Percentiles rank a stretch among this genome's conserved stretches.
phyloP scores from a whole-genome alignment of 2,113 vertebrate species.

The Heterotilapia buettikoferi region DNA sequence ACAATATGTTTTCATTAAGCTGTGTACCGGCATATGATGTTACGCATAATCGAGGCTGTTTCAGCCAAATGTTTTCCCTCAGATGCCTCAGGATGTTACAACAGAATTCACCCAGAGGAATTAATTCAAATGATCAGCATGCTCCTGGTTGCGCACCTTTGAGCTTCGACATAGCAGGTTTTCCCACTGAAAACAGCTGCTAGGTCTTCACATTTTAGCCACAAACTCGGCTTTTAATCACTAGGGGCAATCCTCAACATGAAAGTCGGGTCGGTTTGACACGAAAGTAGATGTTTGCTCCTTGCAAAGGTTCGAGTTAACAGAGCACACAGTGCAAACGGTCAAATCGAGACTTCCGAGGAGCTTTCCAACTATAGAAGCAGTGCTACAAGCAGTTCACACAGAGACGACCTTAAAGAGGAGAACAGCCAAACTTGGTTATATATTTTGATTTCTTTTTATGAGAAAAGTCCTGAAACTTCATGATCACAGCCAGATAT shows the following conservation, averaged over 20 bases:
- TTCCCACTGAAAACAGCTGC: not conserved
- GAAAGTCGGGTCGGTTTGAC: not conserved
- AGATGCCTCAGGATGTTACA: not conserved
- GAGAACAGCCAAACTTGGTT: not conserved
- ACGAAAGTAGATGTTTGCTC: not conserved
- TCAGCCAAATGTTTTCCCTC: not conserved
- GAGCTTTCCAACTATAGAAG: not conserved
- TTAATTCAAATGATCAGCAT: not conserved
- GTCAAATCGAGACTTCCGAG: not conserved
- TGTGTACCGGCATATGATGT: not conserved
- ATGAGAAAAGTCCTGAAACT: not conserved
- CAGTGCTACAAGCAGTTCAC: not conserved
- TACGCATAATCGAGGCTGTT: not conserved
- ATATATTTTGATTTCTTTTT: not conserved
- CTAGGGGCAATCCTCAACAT: not conserved
- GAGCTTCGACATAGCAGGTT: not conserved
- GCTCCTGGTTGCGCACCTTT: not conserved
- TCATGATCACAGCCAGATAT: not conserved
- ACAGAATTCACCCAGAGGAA: not conserved
- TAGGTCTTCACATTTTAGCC: not conserved
- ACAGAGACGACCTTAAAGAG: not conserved
- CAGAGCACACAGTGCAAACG: not conserved
- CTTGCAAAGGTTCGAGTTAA: not conserved
- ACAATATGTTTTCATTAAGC: not conserved
- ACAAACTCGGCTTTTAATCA: not conserved